Evolutionary conservation across 2,113 vertebrate genomes (phyloP), one percentile per base, ranked within the genome.

Genomic region (Erpornis zantholeuca): DNA sequence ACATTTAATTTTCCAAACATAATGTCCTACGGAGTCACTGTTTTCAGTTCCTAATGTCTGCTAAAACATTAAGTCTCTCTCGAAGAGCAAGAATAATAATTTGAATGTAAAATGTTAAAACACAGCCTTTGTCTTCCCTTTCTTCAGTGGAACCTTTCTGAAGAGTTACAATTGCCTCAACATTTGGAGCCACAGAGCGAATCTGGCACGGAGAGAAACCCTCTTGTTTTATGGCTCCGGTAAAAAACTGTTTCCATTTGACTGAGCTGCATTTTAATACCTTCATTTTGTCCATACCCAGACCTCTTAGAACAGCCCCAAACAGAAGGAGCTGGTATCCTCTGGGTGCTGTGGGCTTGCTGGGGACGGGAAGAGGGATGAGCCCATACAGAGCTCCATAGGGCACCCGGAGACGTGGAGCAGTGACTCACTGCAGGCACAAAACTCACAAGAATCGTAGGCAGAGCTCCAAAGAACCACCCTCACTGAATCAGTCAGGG

Each of bases 1-100:
- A 83, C 93, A 93, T 96, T 92, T 86, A 81, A 88, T 92, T 96
- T 96, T 71, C 88, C 71, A 96, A 94, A 94, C 76, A 94, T 85
- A 49, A 86, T 83, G 80, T 63, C 85, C 87, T 80, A 35, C 11
- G 47, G 52, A 94, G 90, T 92, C 82, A 87, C 78, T 95, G 82
- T 82, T 96, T 96, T 88, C 75, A 80, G 79, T 44, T 85, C 82
- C 75, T 77, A 73, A 54, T 56, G 50, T 25, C 87, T 96, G 68
- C 60, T 92, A 81, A 96, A 96, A 91, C 90, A 96, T 57, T 52
- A 92, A 91, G 79, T 77, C 50, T 73, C 64, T 88, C 68, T 86
- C 63, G 42, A 70, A 91, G 79, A 36, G 52, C 4, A 3, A 85
- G 91, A 90, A 96, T 19, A 91, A 91, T 72, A 80, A 95, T 92